Evolutionary conservation across 2,113 vertebrate genomes (phyloP).

Genomic region (Crypturellus undulatus): DNA sequence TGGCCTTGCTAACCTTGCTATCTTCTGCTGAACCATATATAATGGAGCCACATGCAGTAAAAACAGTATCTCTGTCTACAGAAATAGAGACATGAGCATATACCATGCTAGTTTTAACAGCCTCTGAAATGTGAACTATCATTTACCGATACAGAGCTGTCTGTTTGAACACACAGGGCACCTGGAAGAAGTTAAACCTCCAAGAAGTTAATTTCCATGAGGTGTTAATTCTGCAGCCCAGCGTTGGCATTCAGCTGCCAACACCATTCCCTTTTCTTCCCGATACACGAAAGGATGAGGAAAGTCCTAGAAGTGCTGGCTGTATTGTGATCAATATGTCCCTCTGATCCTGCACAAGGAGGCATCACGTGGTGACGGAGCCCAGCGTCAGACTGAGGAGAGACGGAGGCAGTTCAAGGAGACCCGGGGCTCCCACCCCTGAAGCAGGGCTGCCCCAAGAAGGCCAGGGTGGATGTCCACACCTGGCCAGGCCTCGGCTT

Average conservation of each 20-base stretch:
- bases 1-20: not conserved
- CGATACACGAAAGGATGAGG: not conserved
- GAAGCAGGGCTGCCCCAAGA: not conserved
- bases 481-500: not conserved
- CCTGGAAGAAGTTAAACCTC: not conserved
- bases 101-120: not conserved
- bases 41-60: not conserved
- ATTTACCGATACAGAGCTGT: not conserved
- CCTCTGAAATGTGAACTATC: not conserved
- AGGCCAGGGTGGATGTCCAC: not conserved
- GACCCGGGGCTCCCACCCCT: not conserved
- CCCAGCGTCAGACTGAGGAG: not conserved
- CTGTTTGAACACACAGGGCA: not conserved
- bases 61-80: not conserved
- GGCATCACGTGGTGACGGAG: fast-evolving
- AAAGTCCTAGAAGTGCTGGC: not conserved
- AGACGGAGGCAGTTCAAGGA: not conserved
- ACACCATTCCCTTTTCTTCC: not conserved
- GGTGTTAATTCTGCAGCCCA: not conserved
- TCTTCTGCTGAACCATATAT: not conserved
- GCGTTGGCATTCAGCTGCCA: not conserved
- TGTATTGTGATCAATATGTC: not conserved
- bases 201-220: not conserved
- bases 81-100: not conserved
- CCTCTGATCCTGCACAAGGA: not conserved